phyloP scores from a whole-genome alignment of 2,113 vertebrate genomes.

The Xiphophorus maculatus region DNA sequence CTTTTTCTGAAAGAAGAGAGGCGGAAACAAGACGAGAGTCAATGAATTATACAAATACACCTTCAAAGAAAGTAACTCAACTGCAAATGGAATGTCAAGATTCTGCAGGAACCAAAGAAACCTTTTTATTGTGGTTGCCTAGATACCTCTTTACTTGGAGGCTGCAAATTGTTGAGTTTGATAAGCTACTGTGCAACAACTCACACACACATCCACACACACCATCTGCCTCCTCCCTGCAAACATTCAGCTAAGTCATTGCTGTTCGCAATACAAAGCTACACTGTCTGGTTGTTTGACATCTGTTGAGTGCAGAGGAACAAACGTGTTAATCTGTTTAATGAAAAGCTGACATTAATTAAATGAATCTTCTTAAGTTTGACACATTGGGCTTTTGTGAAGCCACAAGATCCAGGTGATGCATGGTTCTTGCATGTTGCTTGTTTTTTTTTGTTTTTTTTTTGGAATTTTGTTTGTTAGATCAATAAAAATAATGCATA shows the following conservation, averaged over 20 bases:
- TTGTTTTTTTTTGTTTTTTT: neutral
- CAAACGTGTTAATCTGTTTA: constrained; percentile 1
- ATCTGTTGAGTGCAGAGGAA: constrained; percentile 16
- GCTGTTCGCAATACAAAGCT: constrained; percentile 14
- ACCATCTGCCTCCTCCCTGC: constrained; percentile 37
- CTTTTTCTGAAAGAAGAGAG: constrained; percentile 58
- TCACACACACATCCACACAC: constrained; percentile 25
- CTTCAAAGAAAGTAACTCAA: neutral
- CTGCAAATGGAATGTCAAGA: constrained; percentile 15
- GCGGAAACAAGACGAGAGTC: constrained; percentile 21
- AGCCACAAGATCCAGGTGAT: neutral
- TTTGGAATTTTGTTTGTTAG: neutral
- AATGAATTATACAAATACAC: constrained; percentile 36
- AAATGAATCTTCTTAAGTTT: neutral
- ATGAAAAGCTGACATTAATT: neutral
- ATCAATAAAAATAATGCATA: neutral
- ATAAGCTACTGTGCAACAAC: constrained; percentile 9
- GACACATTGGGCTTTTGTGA: neutral
- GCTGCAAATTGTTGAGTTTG: constrained; percentile 5
- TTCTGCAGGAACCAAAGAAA: neutral
- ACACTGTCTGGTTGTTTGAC: constrained; percentile 17
- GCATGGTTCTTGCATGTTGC: too few relatives aligned
- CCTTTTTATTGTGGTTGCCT: constrained; percentile 49
- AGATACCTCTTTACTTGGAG: constrained; percentile 47
- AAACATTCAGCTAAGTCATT: constrained; percentile 17